Evolutionary conservation across 1,140 invertebrate genomes (phyloP), one percentile per base, ranked within the genome.

Genomic region (Schmidtea mediterranea): DNA sequence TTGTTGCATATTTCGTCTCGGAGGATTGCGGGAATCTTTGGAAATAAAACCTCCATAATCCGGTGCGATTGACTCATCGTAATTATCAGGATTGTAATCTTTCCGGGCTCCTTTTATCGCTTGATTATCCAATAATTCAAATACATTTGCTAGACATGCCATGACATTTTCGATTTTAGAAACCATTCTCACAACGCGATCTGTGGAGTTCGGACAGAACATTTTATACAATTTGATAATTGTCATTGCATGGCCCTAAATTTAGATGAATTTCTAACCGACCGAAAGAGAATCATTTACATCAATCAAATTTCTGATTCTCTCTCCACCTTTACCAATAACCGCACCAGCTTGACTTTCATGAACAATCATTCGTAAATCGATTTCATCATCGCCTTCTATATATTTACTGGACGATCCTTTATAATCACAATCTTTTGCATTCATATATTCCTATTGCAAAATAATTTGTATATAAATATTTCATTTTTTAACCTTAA

Each of bases 331-430:
- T 65, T 87, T 84, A 41, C 89, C 89, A 63, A 95, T 97, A 58
- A 97, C 81, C 62, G 86, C 92, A 43, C 89, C 89, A 49, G 89
- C 89, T 64, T 92, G 79, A 58, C 82, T 90, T 68, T 95, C 87
- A 63, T 97, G 89, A 21, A 97, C 82, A 53, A 97, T 69, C 67
- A 94, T 75, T 54, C 87, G 75, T 22, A 95, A 69, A 67, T 95
- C 89, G 22, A 45, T 21, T 13, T 19, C 21, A 45, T 45, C 18
- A 8, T 45, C 43, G 8, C n/a, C 18, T 22, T 45, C 43, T 3
- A 13, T 45, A 24, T 24, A 32, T 10, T 32, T 32, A 10, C 26
- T 32, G 5, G 26, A 32, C 10, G 26, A 32, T 6, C 26, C 26
- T 32, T 32, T 32, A 32, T 32, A 32, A 32, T 32, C 26, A 32